These are phyloP conservation scores for Choristoneura fumiferana DNA, from an alignment of 1,140 invertebrate genomes.

Conservation along the genomic window DNA sequence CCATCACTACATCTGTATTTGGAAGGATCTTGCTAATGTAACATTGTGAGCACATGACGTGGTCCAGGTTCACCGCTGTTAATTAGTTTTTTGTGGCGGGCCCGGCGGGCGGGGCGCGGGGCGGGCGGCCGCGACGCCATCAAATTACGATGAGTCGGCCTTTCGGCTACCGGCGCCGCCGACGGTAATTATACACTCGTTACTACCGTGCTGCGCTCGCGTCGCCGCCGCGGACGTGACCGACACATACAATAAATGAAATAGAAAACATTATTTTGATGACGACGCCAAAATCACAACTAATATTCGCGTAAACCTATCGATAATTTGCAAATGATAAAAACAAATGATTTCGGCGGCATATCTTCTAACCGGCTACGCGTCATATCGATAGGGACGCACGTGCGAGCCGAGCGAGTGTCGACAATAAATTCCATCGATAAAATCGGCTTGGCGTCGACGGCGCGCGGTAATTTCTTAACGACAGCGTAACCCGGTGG, in stretches of 20 bases:
- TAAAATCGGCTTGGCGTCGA: constrained; percentile 70
- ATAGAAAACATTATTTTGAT: constrained; percentile 54
- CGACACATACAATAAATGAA: constrained; percentile 40
- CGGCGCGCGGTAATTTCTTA: constrained; percentile 69
- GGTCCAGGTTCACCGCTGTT: constrained; percentile 60
- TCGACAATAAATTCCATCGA: constrained; percentile 75
- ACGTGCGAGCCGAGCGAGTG: constrained; percentile 45
- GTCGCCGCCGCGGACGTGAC: constrained; percentile 32
- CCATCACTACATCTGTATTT: too few species aligned
- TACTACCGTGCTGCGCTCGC: constrained; percentile 68
- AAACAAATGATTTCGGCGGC: constrained; percentile 27
- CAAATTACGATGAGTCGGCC: constrained; percentile 76
- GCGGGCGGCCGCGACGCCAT: constrained; percentile 64
- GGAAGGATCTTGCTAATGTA: constrained; percentile 40
- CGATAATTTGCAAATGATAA: background rate
- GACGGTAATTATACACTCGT: constrained; percentile 73
- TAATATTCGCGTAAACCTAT: background rate
- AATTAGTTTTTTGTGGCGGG: constrained; percentile 73
- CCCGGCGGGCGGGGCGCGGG: constrained; percentile 41
- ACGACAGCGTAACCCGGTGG: constrained; percentile 75
- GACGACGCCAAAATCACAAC: constrained; percentile 8
- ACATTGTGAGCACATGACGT: constrained; percentile 35
- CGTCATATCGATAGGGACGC: constrained; percentile 39
- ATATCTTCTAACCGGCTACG: constrained; percentile 7
- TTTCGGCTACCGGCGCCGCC: constrained; percentile 70